phyloP scores from a whole-genome alignment of 2,113 vertebrate species.

The Phylloscopus whistleri region DNA sequence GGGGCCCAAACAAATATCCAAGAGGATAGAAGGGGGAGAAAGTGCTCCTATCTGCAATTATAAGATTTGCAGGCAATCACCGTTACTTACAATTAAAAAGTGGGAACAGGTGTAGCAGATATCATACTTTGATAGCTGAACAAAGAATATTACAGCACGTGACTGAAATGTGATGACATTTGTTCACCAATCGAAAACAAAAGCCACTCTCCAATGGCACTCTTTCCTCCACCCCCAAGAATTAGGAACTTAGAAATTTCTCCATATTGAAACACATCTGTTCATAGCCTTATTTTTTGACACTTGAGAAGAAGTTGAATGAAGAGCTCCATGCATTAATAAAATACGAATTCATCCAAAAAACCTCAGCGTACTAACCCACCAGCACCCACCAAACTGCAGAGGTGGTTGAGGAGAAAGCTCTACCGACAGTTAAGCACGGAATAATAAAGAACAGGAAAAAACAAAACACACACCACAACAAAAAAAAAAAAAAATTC shows the following conservation, averaged over 20 bases:
- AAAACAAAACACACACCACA: neutral
- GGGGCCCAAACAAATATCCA: slow-evolving; percentile 66
- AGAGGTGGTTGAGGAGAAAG: slow-evolving; percentile 39
- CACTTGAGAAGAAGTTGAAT: slow-evolving; percentile 61
- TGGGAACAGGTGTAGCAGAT: slow-evolving; percentile 64
- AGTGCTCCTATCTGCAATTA: neutral
- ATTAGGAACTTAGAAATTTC: slow-evolving; percentile 76
- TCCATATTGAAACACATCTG: slow-evolving; percentile 68
- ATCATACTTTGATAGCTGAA: slow-evolving; percentile 73
- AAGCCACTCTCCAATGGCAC: slow-evolving; percentile 71
- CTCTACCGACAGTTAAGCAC: slow-evolving; percentile 47
- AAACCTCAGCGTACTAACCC: slow-evolving; percentile 38
- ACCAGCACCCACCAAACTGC: slow-evolving; percentile 46
- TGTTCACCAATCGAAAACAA: slow-evolving; percentile 76
- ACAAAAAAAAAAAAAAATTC: neutral
- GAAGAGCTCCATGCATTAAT: slow-evolving; percentile 47
- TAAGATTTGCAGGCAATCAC: slow-evolving; percentile 22
- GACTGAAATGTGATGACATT: slow-evolving; percentile 78
- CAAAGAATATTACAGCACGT: slow-evolving; percentile 77
- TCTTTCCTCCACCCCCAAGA: slow-evolving; percentile 66
- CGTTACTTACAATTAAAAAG: slow-evolving; percentile 62
- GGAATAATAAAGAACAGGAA: slow-evolving; percentile 58
- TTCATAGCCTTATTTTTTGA: slow-evolving; percentile 69
- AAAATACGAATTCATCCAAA: slow-evolving; percentile 29
- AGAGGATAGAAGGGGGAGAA: neutral